Conservation (phyloP, 1,140 invertebrate species). For the Diabrotica undecimpunctata region DNA sequence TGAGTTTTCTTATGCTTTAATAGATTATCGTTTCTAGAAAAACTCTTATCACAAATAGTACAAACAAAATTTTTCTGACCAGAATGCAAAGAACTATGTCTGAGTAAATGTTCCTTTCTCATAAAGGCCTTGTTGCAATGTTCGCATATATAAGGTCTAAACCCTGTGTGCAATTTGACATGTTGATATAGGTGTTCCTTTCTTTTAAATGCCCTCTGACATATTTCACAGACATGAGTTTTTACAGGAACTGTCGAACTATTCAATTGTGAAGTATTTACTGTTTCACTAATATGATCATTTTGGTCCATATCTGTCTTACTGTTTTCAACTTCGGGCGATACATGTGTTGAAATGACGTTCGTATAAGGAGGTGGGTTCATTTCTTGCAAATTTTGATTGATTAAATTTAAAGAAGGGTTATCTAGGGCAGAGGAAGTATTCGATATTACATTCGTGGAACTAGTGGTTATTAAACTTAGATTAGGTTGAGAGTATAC, state of each 20-base stretch:
- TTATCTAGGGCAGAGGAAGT: slow-evolving; percentile 17
- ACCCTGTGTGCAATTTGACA: slow-evolving; percentile 66
- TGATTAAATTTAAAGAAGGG: slow-evolving; percentile 27
- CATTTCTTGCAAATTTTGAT: slow-evolving; percentile 20
- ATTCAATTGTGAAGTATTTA: neutral
- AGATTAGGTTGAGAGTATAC: slow-evolving; percentile 19
- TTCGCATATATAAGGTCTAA: slow-evolving; percentile 61
- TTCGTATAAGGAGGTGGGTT: slow-evolving; percentile 17
- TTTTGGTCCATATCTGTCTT: neutral
- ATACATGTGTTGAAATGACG: slow-evolving; percentile 9
- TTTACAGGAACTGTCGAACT: slow-evolving; percentile 14
- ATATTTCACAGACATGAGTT: slow-evolving; percentile 53
- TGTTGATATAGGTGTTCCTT: slow-evolving; percentile 60
- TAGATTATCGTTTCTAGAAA: slow-evolving; percentile 72
- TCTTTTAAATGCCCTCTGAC: slow-evolving; percentile 57
- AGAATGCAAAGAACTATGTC: slow-evolving; percentile 71
- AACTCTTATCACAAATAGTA: slow-evolving; percentile 72
- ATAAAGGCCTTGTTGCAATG: slow-evolving; percentile 70
- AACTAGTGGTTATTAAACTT: slow-evolving; percentile 13
- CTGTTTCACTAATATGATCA: neutral
- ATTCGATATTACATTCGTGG: slow-evolving; percentile 19
- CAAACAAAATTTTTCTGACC: slow-evolving; percentile 72
- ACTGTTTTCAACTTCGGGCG: neutral
- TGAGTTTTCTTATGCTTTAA: slow-evolving; percentile 68
- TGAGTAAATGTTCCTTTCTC: slow-evolving; percentile 65